phyloP scores from a whole-genome alignment of 2,888 invertebrate species.

The Pollenia griseotomentosa region DNA sequence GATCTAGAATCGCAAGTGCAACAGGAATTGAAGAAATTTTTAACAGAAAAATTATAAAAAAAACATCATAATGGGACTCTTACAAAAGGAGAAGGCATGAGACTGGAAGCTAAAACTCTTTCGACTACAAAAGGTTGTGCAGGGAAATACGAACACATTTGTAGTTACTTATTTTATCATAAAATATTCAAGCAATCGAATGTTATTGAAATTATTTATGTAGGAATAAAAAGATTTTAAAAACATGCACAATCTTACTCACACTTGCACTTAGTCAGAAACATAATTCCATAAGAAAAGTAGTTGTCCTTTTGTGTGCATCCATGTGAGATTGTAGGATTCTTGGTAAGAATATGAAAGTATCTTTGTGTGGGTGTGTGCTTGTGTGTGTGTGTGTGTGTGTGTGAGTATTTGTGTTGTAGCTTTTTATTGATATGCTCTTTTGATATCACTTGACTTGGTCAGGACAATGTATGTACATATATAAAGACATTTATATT shows the following conservation, averaged over 20 bases:
- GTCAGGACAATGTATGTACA: slow-evolving; percentile 12
- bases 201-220: slow-evolving; percentile 53
- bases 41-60: slow-evolving; percentile 4
- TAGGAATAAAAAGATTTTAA: slow-evolving; percentile 28
- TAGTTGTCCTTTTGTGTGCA: slow-evolving; percentile 29
- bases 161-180: slow-evolving; percentile 14
- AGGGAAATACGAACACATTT: slow-evolving; percentile 6
- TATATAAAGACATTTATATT: neutral
- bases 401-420: neutral
- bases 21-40: slow-evolving; percentile 19
- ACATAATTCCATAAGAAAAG: slow-evolving; percentile 4
- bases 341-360: neutral
- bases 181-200: slow-evolving; percentile 29
- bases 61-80: neutral
- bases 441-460: slow-evolving; percentile 54
- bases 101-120: neutral
- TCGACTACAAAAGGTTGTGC: neutral
- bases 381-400: neutral
- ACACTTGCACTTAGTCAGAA: neutral
- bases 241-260: neutral
- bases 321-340: neutral
- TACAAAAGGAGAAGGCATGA: neutral
- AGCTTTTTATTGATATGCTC: slow-evolving; percentile 49
- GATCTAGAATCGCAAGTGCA: slow-evolving; percentile 35
- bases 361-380: neutral